A percentile compares a stretch with the other conserved stretches of the same genome.
These are phyloP conservation scores for Zosterops pallidus DNA, from an alignment of 2,113 vertebrate species.

Conservation along the genomic window DNA sequence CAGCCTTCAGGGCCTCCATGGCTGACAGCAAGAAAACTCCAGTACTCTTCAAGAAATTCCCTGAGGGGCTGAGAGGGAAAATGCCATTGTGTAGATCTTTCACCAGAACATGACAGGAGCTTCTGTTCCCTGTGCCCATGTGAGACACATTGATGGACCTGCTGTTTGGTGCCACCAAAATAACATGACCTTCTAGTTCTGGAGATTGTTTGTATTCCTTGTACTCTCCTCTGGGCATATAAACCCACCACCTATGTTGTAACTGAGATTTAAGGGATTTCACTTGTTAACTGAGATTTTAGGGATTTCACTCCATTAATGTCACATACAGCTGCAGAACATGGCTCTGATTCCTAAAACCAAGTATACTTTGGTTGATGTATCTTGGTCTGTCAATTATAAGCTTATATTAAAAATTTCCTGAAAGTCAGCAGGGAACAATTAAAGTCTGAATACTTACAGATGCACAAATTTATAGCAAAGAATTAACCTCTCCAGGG, in stretches of 20 bases:
- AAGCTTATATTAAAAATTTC: neutral
- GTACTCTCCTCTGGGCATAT: accelerated
- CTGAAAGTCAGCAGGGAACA: neutral
- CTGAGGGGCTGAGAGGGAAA: neutral
- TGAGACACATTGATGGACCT: neutral
- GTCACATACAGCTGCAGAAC: neutral
- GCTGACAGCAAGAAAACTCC: neutral
- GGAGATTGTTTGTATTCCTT: neutral
- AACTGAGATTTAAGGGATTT: neutral
- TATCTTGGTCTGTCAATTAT: neutral
- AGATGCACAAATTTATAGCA: neutral
- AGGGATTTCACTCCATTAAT: neutral
- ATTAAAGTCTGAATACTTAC: neutral
- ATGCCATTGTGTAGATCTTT: neutral
- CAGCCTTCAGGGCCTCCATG: neutral
- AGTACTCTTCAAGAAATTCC: neutral
- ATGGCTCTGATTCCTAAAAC: neutral
- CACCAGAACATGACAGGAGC: neutral
- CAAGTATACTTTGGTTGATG: neutral
- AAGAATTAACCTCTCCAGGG: neutral
- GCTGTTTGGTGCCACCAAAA: neutral
- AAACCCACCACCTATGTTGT: neutral
- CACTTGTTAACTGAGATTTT: neutral
- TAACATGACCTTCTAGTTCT: neutral
- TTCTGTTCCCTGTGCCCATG: neutral